Evolutionary conservation across 2,888 invertebrate species (phyloP), one percentile per base, ranked within the genome.

Genomic region (Ferrisia virgata): DNA sequence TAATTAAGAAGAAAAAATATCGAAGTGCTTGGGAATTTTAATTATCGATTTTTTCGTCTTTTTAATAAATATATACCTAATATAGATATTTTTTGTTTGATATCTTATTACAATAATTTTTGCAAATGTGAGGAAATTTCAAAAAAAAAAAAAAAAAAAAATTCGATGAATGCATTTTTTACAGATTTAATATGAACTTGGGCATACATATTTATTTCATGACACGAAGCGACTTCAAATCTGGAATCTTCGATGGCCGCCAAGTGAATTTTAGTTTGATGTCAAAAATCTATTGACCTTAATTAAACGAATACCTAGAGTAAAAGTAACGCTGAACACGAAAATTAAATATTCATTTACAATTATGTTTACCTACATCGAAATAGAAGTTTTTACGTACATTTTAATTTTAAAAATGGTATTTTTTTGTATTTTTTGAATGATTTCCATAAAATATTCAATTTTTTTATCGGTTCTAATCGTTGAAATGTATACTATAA

Each of bases 221-320:
- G n/a, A n/a, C 28, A 28, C 18, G 25, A 28, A 28, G 15, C 11
- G 28, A 64, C 25, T 64, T 25, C 15, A 8, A 28, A 28, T 64
- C 18, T 76, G 36, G 36, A 18, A 76, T 80, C 53, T 80, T 80
- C 15, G 80, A 80, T 53, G 80, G 80, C 53, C 80, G 33, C 31
- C 53, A 80, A 80, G 31, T 53, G 53, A 80, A 80, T 53, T 80
- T 80, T 33, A 31, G 28, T 15, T 31, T 3, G 47, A 80, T 53
- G 80, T 80, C 80, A 80, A 80, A 40, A 80, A 31, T 80, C 80
- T 80, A 53, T 31, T 80, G 80, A 80, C 80, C 80, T 80, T 80
- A 80, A 80, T 80, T 79, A 43, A 79, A 79, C 36, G 33, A 76
- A 76, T 76, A n/a, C n/a, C n/a, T n/a, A 76, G 72, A 76, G 72